These are phyloP conservation scores for Condylura cristata DNA, from an alignment of 2,113 vertebrate genomes.

Conservation along the genomic window DNA sequence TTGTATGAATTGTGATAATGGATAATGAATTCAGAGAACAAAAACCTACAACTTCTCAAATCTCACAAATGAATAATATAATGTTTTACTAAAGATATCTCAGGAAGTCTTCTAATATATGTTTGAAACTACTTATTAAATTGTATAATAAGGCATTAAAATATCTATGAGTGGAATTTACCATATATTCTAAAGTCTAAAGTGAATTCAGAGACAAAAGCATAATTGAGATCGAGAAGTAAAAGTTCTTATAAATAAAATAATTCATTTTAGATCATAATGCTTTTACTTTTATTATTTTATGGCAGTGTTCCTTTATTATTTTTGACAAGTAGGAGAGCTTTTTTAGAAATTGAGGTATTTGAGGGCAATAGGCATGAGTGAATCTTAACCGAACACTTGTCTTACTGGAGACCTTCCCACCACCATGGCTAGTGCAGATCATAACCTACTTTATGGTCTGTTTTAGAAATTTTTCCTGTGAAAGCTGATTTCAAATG, in stretches of 20 bases:
- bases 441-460: not conserved
- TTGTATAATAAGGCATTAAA: not conserved
- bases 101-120: not conserved
- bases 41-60: not conserved
- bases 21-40: not conserved
- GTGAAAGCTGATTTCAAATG: not conserved
- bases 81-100: not conserved
- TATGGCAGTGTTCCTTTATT: not conserved
- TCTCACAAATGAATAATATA: not conserved
- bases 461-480: not conserved
- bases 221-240: not conserved
- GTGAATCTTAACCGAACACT: not conserved
- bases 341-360: not conserved
- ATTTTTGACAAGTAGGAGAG: not conserved
- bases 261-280: not conserved
- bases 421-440: not conserved
- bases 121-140: not conserved
- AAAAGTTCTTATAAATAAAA: not conserved
- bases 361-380: not conserved
- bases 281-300: not conserved
- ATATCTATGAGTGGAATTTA: constrained; percentile 5
- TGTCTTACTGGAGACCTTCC: not conserved
- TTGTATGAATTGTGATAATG: not conserved
- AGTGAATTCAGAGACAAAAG: not conserved
- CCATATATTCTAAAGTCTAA: not conserved